Base-by-base conservation (phyloP, 2,888 invertebrate genomes). In the Acholoe squamosa region DNA sequence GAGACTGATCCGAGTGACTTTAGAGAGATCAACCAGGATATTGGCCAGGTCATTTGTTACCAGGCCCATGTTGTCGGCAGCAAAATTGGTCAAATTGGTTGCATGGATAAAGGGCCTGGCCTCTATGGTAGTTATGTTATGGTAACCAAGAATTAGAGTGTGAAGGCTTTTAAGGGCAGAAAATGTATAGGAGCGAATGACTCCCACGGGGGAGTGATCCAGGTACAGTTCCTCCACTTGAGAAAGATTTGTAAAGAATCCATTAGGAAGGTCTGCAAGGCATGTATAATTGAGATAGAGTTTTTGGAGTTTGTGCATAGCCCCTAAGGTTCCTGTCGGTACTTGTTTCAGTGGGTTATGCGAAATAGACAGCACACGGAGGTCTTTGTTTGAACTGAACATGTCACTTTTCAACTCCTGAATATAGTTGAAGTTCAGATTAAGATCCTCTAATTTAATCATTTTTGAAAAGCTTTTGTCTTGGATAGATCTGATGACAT, bases 31-130 rank as follows among this genome's bases (percentile, higher is more conserved):
- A 0, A 31, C 28, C 28, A 86, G 28, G 28, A 86, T 52, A 31
- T 86, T 56, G 12, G 86, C 56, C 28, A 86, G 54, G 54, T 86
- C 54, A 14, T 54, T 54, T 22, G 19, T 22, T 54, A 25, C 19
- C 7, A 86, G 86, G 52, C 86, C 54, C 86, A 86, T 86, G 54
- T 86, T 86, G 86, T 86, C 86, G n/a, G 56, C 54, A n/a, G 86
- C 25, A 28, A 86, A 52, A 54, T 52, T 28, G 1, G 56, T 86
- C 10, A 86, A 3, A 19, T 86, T 86, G 3, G 0, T 52, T 7
- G 54, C 0, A 0, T 14, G 54, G 10, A 14, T 31, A 0, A 86
- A 28, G 19, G 86, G 56, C 25, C 86, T 52, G 0, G 22, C 16
- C 31, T 28, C 86, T n/a, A 86, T 86, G 14, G 12, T 52, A 3